Evolutionary conservation across 2,888 invertebrate genomes (phyloP), one percentile per base, ranked within the genome.

Genomic region (Trisateles emortualis): DNA sequence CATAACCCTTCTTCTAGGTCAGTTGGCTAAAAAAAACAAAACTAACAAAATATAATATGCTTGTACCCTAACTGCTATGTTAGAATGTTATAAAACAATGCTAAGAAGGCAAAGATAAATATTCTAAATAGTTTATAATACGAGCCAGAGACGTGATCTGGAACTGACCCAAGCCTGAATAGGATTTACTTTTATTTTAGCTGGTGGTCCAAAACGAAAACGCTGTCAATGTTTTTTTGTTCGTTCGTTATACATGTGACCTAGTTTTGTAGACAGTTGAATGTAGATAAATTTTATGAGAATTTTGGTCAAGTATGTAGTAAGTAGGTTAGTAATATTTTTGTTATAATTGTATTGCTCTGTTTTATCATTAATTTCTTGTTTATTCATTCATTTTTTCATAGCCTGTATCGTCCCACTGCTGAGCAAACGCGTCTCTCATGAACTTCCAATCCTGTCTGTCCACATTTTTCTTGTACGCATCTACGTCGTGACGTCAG

Each of bases 101-200:
- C 24, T 41, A 48, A 53, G 16, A 36, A 50, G 41, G 46, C 66
- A 61, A 55, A 59, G 19, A 56, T 67, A 59, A 68, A 59, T 59
- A 63, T 59, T 14, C 30, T 44, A 57, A 67, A 64, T 67, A 60
- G 51, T 68, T 68, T 64, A 65, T 58, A 57, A 72, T 59, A 49
- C 40, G 36, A 44, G 62, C 50, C 14, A 61, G 36, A 41, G 29
- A 71, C 72, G 62, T 58, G 62, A 64, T 55, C 59, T 72, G 65
- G 72, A 54, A 43, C 3, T 0, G 1, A 45, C 52, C 72, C 72
- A 69, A 69, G 46, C 45, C 49, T 17, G 41, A 38, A 49, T 52
- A 56, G 35, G 39, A 48, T 60, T 56, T 49, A 49, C 56, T 63
- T 45, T 52, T 48, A 48, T 52, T 53, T 39, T 49, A 22, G 6